Percentiles rank a stretch among this genome's conserved stretches.
phyloP scores from a whole-genome alignment of 2,888 invertebrate genomes.

The Lumbricus terrestris region DNA sequence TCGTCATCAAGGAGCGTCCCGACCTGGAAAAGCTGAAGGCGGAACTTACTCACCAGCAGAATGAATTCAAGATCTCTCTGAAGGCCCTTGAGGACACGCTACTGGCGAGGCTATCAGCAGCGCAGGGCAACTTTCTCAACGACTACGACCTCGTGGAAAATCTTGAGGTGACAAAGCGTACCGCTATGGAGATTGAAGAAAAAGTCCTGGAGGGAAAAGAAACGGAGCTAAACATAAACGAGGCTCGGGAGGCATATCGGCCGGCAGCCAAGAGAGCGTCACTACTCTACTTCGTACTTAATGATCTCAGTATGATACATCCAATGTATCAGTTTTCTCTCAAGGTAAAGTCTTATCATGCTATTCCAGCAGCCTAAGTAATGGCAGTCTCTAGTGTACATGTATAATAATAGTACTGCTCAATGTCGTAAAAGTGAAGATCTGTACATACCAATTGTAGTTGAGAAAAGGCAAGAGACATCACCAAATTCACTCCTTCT shows the following conservation, averaged over 20 bases:
- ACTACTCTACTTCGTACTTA: conserved; percentile 88
- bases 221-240: conserved; percentile 87
- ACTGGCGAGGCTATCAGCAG: conserved; percentile 83
- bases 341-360: conserved; percentile 68
- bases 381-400: not conserved
- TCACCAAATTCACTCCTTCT: no score
- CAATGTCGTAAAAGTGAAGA: not conserved
- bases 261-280: conserved; percentile 90
- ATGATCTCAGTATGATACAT: conserved; percentile 91
- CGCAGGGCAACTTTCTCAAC: conserved; percentile 88
- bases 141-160: conserved; percentile 94
- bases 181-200: conserved; percentile 88
- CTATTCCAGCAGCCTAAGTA: not conserved
- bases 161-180: conserved; percentile 90
- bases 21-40: conserved; percentile 93
- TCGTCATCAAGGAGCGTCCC: conserved; percentile 92
- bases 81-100: conserved; percentile 90
- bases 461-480: not conserved
- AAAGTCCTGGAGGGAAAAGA: conserved; percentile 78
- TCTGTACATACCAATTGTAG: not conserved
- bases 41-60: conserved; percentile 90
- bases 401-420: not conserved
- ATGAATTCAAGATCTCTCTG: conserved; percentile 91
- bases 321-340: conserved; percentile 95
- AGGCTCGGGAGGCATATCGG: conserved; percentile 86